A percentile compares a stretch with the other conserved stretches of the same genome.
Evolutionary conservation across 2,113 vertebrate genomes (phyloP).

Genomic region (Dasyornis broadbenti): DNA sequence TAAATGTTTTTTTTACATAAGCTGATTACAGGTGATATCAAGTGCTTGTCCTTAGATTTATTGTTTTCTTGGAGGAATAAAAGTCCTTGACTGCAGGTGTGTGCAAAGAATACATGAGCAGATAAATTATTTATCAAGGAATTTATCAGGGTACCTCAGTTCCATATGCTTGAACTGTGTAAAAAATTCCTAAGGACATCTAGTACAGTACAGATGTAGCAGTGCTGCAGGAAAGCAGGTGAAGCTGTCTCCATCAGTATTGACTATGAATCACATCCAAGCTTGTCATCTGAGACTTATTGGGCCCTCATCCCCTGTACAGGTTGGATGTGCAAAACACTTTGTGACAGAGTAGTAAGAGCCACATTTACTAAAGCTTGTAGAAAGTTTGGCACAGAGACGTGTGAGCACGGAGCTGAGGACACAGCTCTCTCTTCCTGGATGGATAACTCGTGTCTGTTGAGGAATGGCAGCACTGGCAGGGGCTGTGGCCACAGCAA

Average conservation of each 20-base stretch:
- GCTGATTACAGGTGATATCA: background rate
- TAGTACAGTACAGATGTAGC: background rate
- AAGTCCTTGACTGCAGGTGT: background rate
- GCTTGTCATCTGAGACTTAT: background rate
- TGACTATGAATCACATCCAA: background rate
- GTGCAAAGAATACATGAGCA: background rate
- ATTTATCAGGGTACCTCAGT: background rate
- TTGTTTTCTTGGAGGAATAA: background rate
- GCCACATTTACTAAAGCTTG: background rate
- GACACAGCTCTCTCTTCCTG: background rate
- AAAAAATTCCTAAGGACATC: background rate
- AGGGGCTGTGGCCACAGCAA: fast-evolving
- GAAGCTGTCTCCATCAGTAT: background rate
- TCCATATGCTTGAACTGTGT: background rate
- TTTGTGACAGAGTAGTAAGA: background rate
- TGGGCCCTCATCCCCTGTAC: background rate
- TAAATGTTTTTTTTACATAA: background rate
- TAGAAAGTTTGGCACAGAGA: background rate
- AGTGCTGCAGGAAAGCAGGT: background rate
- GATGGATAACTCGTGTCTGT: background rate
- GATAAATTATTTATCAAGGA: background rate
- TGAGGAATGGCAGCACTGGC: background rate
- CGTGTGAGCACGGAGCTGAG: background rate
- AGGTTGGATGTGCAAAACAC: background rate
- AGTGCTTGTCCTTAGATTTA: background rate